Evolutionary conservation across 2,797 vertebrate species (phyloP).

Genomic region (Phoebastria nigripes): DNA sequence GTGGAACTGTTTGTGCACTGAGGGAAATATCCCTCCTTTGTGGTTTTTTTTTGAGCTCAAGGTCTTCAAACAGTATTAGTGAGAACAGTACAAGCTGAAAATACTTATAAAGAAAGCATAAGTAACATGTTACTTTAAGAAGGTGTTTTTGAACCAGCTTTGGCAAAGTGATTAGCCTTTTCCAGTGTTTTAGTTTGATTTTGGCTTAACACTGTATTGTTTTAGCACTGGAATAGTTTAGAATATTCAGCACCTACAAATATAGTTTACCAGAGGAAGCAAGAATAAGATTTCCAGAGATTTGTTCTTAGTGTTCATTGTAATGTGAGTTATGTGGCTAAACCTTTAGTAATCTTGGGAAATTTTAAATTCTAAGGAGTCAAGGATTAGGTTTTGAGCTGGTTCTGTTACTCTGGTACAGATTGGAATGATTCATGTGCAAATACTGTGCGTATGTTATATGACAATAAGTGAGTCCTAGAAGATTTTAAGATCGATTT

Average conservation of each 20-base stretch:
- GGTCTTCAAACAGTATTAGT: background rate
- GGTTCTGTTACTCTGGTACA: background rate
- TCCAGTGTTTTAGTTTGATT: background rate
- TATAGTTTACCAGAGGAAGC: background rate
- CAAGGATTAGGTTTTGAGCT: background rate
- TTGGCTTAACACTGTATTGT: background rate
- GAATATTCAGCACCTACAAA: background rate
- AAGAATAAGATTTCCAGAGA: background rate
- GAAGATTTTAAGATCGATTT: background rate
- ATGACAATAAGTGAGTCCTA: background rate
- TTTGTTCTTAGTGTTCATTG: background rate
- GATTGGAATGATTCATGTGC: background rate
- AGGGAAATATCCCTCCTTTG: background rate
- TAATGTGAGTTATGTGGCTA: background rate
- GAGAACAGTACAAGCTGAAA: background rate
- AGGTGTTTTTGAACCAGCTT: background rate
- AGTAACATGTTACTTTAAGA: background rate
- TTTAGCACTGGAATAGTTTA: background rate
- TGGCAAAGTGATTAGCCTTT: background rate
- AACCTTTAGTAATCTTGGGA: background rate
- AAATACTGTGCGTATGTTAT: background rate
- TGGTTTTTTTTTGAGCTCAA: background rate
- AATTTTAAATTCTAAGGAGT: background rate
- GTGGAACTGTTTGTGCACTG: background rate
- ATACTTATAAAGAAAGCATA: background rate